phyloP scores from a whole-genome alignment of 2,113 vertebrate species.

The Myotis yumanensis region DNA sequence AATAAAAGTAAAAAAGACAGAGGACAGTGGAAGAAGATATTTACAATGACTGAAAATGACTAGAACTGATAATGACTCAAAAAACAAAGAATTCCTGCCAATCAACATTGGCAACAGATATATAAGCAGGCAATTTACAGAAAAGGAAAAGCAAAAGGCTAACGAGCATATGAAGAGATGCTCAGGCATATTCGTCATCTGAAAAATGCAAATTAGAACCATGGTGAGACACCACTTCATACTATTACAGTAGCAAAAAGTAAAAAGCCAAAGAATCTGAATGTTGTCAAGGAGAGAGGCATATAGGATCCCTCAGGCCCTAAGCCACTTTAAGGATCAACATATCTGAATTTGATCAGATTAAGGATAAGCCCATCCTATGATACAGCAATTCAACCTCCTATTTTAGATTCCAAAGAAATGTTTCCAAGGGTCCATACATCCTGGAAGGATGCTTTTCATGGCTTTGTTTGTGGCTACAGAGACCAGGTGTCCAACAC shows the following conservation, averaged over 20 bases:
- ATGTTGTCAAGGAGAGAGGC: background rate
- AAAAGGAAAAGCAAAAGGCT: background rate
- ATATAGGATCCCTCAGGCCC: background rate
- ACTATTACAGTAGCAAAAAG: background rate
- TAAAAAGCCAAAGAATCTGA: background rate
- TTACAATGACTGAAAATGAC: background rate
- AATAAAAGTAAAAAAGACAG: background rate
- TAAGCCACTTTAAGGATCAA: background rate
- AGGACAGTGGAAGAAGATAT: background rate
- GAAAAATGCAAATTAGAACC: conserved; percentile 38
- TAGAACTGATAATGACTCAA: background rate
- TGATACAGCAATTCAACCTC: background rate
- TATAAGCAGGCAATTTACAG: background rate
- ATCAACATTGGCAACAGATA: background rate
- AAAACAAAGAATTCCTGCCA: background rate
- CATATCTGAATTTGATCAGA: background rate
- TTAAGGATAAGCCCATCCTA: background rate
- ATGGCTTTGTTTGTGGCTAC: background rate
- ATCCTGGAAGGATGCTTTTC: background rate
- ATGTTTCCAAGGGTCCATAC: background rate
- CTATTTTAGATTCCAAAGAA: background rate
- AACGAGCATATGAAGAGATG: background rate
- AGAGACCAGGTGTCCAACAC: background rate
- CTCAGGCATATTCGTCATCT: background rate
- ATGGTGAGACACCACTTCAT: background rate